Base-by-base conservation (phyloP, 2,888 invertebrate species). In the Schrankia costaestrigalis region DNA sequence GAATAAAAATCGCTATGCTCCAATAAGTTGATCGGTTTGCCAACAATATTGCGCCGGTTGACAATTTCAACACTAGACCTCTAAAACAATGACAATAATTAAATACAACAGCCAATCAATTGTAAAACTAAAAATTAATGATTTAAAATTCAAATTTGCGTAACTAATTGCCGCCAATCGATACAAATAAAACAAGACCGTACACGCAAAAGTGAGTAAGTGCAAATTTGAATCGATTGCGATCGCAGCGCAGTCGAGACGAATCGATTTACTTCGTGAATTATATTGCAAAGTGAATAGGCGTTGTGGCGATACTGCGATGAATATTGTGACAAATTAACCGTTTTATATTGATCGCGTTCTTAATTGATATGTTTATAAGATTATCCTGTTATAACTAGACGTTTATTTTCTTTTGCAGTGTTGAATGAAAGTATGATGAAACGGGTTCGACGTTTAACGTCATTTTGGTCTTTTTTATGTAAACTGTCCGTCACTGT, bases 1-100 rank as follows among this genome's bases (percentile, higher is more conserved):
- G 83, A 80, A 82, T 84, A 71, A 78, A 75, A 76, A 79, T 78
- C 58, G 74, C 65, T 63, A 77, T 76, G 85, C 82, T 85, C 85
- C 84, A 85, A 81, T 85, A 85, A 86, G 70, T 71, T 63, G 63
- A 68, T 68, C 75, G 74, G 68, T 82, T 71, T 71, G 75, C 75
- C 75, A 84, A 85, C 72, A 42, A 35, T 44, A 55, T 56, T 59
- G 59, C 58, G 59, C 46, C 55, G 52, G 69, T 57, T 72, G 77
- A 76, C 78, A 74, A 65, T 85, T 82, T 73, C 83, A 71, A 78
- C 80, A 81, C 39, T 12, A 49, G 58, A 57, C 63, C 68, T 63
- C 69, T 78, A 77, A 78, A 67, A 84, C 83, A 84, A 85, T 79
- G 78, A 72, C 76, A 69, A 69, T 70, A 59, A 73, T 62, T 66